Evolutionary conservation across 2,797 vertebrate genomes (phyloP), one percentile per base, ranked within the genome.

Genomic region (Paguma larvata): DNA sequence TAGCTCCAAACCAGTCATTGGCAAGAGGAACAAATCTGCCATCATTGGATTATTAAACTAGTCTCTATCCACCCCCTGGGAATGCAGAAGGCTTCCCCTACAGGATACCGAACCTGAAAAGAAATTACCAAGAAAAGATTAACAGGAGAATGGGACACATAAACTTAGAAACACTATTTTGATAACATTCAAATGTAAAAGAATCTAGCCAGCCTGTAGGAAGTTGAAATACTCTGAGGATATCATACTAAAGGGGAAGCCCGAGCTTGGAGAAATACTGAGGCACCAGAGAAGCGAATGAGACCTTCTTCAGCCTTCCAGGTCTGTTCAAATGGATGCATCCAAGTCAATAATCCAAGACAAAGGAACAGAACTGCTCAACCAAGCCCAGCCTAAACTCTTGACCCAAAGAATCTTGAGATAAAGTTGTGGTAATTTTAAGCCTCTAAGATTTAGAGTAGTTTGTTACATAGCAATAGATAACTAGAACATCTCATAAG

Each of bases 401-500:
- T 89, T 85, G 51, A 95, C 13, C n/a, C 82, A 79, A 79, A 92
- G 92, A 96, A n/a, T 92, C 63, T 34, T 73, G 51, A 67, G 34
- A 32, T 38, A 75, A 85, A 92, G 63, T 65, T 16, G 12, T 65
- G 15, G 11, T 77, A 75, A 21, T 48, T 75, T 90, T 56, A 89
- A 84, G 34, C 23, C 14, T 93, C 63, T 94, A 78, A 79, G 63
- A 56, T 90, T 78, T 83, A 21, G 44, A 16, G 25, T 48, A 79
- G n/a, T n/a, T 78, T 85, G 32, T 84, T 79, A 27, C 32, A 90
- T 13, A 34, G 56, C 48, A 85, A 62, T 32, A 80, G 72, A 18
- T 48, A 95, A 88, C 13, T 48, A 65, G 34, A 80, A 87, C 23
- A 91, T 25, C 13, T 11, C 51, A 78, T 38, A 68, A 56, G 38